A percentile compares a stretch with the other conserved stretches of the same genome.
phyloP scores from a whole-genome alignment of 2,888 invertebrate genomes.

The Priocnemis perturbator region DNA sequence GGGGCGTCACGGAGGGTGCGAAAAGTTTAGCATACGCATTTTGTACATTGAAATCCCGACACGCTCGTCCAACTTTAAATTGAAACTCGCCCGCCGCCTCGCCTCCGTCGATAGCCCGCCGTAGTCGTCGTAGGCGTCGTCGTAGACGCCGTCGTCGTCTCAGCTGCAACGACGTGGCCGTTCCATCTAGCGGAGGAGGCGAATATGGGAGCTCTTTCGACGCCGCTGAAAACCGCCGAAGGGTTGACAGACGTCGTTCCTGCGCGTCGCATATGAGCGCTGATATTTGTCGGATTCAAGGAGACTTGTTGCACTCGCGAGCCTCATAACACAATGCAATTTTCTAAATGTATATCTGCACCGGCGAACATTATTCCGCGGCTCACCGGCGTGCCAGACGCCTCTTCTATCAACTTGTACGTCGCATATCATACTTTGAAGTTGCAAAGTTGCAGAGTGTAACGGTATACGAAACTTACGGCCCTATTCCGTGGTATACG shows the following conservation, averaged over 20 bases:
- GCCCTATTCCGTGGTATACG: too few relatives aligned
- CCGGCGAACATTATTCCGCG: neutral
- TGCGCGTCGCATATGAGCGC: too few relatives aligned
- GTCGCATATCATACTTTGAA: too few relatives aligned
- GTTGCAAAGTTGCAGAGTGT: too few relatives aligned
- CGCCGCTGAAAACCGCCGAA: too few relatives aligned
- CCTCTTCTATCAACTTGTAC: too few relatives aligned
- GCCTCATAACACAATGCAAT: too few relatives aligned
- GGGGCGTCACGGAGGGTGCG: constrained; percentile 50
- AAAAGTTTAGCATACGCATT: constrained; percentile 72
- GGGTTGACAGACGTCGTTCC: too few relatives aligned
- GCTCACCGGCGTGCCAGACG: too few relatives aligned
- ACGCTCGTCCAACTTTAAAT: constrained; percentile 70
- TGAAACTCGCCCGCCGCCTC: constrained; percentile 62
- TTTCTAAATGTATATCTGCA: neutral
- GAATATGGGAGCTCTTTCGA: neutral
- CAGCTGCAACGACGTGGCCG: neutral
- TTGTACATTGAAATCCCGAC: constrained; percentile 71
- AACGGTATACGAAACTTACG: too few relatives aligned
- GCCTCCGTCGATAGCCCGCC: constrained; percentile 10
- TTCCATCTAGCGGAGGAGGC: neutral
- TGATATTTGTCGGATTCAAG: too few relatives aligned
- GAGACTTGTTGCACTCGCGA: too few relatives aligned
- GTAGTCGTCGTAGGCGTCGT: constrained; percentile 23
- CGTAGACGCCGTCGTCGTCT: constrained; percentile 9